Base-by-base conservation (phyloP, 2,113 vertebrate species). In the Cricetomys ansorgei region DNA sequence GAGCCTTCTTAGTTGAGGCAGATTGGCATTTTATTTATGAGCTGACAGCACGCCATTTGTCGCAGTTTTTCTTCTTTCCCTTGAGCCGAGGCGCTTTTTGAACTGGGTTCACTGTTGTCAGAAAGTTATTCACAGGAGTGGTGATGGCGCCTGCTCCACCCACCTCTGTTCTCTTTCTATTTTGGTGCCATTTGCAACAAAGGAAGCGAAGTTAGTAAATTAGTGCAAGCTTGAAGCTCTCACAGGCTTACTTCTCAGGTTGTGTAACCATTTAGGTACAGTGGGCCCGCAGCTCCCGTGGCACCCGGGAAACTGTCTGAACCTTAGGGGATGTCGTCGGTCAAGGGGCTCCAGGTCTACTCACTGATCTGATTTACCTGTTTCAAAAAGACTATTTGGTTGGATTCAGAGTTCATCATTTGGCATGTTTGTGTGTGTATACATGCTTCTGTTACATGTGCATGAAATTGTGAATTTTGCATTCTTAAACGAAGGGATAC, bases 181-280 rank as follows among this genome's bases (percentile, higher is more conserved):
- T 98, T 98, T 94, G 96, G 50, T 95, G 94, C 95, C 9, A 45
- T 94, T 96, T 96, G 81, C 80, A 92, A 94, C 92, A 97, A 97
- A 97, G 67, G 94, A 92, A 95, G 97, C 84, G 0, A 88, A 97
- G 97, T 96, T 97, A 97, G 97, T 98, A 97, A 98, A 98, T 98
- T 95, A 98, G 98, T 97, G 97, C 97, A 94, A 96, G 96, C 97
- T 97, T 73, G 97, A 97, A 92, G 88, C 65, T 57, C 95, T 87
- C 50, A n/a, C 94, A 94, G 88, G 53, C 27, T 64, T 55, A 29
- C 73, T 76, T 93, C 72, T 53, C 97, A 91, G 97, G 96, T 95
- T 98, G 97, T 94, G 27, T 98, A 98, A 98, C 98, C 23, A 91
- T 89, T 98, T 77, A 98, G 98, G 96, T 94, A 97, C 93, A 92